Base-by-base conservation (phyloP, 2,113 vertebrate genomes). In the Podarcis raffonei region DNA sequence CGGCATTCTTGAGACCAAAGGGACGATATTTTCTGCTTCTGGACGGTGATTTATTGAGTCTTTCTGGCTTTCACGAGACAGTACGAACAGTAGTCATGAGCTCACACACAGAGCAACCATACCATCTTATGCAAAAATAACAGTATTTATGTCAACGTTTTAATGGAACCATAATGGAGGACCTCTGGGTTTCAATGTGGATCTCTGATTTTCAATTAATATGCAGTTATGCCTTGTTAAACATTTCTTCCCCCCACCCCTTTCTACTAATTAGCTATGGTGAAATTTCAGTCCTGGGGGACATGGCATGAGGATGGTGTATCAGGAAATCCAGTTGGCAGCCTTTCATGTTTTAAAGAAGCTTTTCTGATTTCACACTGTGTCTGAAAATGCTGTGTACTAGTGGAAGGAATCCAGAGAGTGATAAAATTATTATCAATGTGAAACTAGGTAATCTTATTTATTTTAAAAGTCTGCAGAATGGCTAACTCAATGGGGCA, bases 321-420 rank as follows among this genome's bases (percentile, higher is more conserved):
- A 66, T 75, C 59, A 42, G 37, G 62, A 86, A 86, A 77, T 48
- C 74, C 57, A 30, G 25, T 83, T 66, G 69, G 69, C 80, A 76
- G 30, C 12, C 80, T 76, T 88, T 82, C 39, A 57, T 27, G 62
- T 68, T 88, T 83, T 83, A 76, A 77, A 83, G 59, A 68, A 53
- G 72, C 81, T 83, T 83, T 76, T 2, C 81, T 83, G 87, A 83
- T 88, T 83, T 77, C 72, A 88, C 5, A 23, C 30, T 83, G 62
- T 30, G 39, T 83, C 62, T 83, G 30, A 69, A 77, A 83, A 88
- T 77, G 42, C 59, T 77, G 32, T 13, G 80, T 77, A 69, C n/a
- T 30, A 66, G 81, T 35, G 77, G n/a, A 68, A 18, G 72, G 15
- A 66, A 77, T 78, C n/a, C 77, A 39, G 42, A 59, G 25, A 27